Evolutionary conservation across 2,113 vertebrate species (phyloP).

Genomic region (Ctenomys sociabilis): DNA sequence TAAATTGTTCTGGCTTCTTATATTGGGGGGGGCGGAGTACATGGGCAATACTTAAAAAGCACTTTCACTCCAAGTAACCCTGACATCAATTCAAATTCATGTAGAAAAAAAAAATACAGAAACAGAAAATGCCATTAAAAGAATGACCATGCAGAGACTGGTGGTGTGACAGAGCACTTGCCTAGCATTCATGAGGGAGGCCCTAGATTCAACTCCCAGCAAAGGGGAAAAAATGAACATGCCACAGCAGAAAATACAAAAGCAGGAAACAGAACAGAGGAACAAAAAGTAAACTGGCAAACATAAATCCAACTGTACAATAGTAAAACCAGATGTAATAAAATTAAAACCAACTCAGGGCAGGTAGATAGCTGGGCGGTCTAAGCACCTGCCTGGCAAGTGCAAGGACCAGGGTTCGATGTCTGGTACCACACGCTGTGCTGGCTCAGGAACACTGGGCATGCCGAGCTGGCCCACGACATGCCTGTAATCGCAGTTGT

Average conservation of each 20-base stretch:
- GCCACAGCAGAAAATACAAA: slow-evolving; percentile 2
- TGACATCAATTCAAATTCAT: slow-evolving; percentile 8
- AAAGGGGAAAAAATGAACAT: not conserved
- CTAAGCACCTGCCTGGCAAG: too few relatives aligned
- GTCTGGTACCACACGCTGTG: too few relatives aligned
- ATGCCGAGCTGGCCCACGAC: too few relatives aligned
- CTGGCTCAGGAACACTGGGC: too few relatives aligned
- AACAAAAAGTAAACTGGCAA: not conserved
- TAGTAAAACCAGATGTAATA: not conserved
- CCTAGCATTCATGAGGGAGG: too few relatives aligned
- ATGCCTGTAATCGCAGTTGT: too few relatives aligned
- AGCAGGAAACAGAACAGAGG: not conserved
- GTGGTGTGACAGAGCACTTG: not conserved
- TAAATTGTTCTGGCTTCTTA: not conserved
- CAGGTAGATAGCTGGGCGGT: too few relatives aligned
- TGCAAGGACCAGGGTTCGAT: too few relatives aligned
- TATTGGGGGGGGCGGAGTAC: not conserved
- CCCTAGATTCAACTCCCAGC: not conserved
- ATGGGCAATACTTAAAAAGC: not conserved
- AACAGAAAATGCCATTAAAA: not conserved
- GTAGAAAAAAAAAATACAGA: not conserved
- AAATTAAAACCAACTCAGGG: not conserved
- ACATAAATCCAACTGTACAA: not conserved
- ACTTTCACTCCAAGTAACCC: not conserved
- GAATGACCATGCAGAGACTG: too few relatives aligned